Conservation (phyloP, 2,797 vertebrate species). For the Hypotaenidia philippensis region DNA sequence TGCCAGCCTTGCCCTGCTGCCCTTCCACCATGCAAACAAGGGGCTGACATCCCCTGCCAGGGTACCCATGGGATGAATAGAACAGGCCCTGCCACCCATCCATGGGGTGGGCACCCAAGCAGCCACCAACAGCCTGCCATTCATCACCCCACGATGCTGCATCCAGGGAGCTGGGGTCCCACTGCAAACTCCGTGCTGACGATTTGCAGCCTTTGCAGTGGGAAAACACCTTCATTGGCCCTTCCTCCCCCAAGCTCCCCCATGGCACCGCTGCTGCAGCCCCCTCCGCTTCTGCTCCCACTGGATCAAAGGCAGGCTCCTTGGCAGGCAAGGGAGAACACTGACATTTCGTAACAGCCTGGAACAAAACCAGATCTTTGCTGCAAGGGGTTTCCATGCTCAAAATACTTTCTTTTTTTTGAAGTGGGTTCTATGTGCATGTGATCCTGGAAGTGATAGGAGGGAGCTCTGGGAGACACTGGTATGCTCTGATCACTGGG, state of each 20-base stretch:
- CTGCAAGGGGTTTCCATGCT: constrained; percentile 49
- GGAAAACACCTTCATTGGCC: neutral
- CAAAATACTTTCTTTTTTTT: neutral
- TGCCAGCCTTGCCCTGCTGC: neutral
- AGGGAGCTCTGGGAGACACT: neutral
- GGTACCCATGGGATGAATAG: neutral
- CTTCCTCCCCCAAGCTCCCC: neutral
- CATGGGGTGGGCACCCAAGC: fast-evolving
- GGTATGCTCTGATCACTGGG: neutral
- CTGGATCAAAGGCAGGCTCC: constrained; percentile 28
- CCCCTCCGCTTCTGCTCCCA: neutral
- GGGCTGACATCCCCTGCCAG: neutral
- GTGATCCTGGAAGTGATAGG: constrained; percentile 42
- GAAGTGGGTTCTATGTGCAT: constrained; percentile 21
- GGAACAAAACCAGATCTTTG: constrained; percentile 44
- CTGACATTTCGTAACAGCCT: constrained; percentile 26
- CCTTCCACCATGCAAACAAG: fast-evolving
- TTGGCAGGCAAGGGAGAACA: constrained; percentile 26
- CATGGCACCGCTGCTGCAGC: fast-evolving
- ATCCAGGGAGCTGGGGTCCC: neutral
- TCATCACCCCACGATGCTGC: neutral
- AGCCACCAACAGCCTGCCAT: neutral
- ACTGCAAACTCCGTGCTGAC: neutral
- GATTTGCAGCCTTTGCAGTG: neutral
- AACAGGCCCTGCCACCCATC: neutral